phyloP scores from a whole-genome alignment of 2,888 invertebrate species.

The Idaea dimidiata region DNA sequence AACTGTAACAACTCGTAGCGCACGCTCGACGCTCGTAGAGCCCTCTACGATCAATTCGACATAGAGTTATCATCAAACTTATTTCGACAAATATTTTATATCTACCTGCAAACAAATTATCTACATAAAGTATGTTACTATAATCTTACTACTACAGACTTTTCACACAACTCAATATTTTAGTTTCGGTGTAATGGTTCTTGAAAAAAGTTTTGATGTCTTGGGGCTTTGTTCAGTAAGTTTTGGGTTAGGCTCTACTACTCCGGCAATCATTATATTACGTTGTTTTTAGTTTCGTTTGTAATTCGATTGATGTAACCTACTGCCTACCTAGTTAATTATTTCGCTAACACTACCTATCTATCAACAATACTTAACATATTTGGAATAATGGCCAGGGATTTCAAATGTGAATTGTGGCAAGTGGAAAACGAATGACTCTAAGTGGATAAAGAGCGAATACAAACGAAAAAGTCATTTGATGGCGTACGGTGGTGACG shows the following conservation, averaged over 20 bases:
- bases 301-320: not conserved
- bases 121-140: too few relatives aligned
- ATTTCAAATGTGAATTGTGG: constrained; percentile 79
- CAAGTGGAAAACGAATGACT: constrained; percentile 78
- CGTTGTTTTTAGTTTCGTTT: not conserved
- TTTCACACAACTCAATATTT: not conserved
- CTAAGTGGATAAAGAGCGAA: constrained; percentile 79
- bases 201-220: not conserved
- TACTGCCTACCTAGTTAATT: not conserved
- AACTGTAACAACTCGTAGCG: constrained; percentile 26
- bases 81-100: too few relatives aligned
- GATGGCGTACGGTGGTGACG: constrained; percentile 73
- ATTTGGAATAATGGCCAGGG: constrained; percentile 39
- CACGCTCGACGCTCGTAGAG: constrained; percentile 21
- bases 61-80: not conserved
- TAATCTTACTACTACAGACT: not conserved
- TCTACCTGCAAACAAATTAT: too few relatives aligned
- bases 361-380: not conserved
- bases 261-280: too few relatives aligned
- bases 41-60: constrained; percentile 17
- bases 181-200: not conserved
- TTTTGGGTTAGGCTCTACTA: too few relatives aligned
- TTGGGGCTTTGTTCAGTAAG: too few relatives aligned
- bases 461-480: constrained; percentile 80
- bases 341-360: not conserved